These are phyloP conservation scores for Pagetopsis macropterus DNA, from an alignment of 2,797 vertebrate species.

Conservation along the genomic window DNA sequence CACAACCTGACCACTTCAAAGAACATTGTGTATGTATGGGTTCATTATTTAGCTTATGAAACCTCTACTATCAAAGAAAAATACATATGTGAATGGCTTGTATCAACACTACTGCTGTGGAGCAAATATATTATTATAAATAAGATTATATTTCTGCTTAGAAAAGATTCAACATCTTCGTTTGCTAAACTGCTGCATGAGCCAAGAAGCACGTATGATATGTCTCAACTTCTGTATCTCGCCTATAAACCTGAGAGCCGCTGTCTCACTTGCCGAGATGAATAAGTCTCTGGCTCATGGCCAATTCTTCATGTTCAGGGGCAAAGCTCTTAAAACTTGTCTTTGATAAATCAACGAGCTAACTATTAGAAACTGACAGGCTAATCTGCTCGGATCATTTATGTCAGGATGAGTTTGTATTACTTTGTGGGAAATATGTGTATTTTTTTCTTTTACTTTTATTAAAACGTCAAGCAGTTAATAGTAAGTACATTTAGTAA, in stretches of 20 bases:
- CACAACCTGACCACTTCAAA: conserved; percentile 28
- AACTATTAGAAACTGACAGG: background rate
- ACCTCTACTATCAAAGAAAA: background rate
- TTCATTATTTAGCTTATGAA: background rate
- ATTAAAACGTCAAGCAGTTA: background rate
- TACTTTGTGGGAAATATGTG: background rate
- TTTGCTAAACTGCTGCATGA: background rate
- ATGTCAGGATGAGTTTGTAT: background rate
- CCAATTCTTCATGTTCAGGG: conserved; percentile 6
- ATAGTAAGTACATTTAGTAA: conserved; percentile 1
- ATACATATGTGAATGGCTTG: background rate
- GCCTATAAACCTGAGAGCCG: conserved; percentile 36
- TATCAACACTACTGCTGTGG: background rate
- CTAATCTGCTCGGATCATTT: background rate
- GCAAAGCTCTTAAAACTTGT: background rate
- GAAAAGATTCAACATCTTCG: background rate
- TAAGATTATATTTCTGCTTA: background rate
- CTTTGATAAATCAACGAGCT: background rate
- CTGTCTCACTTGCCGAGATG: conserved; percentile 28
- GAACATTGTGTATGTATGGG: background rate
- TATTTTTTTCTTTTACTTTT: background rate
- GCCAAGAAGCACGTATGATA: conserved; percentile 1
- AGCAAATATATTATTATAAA: background rate
- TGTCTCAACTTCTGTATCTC: conserved; percentile 1
- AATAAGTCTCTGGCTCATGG: conserved; percentile 24